A percentile compares a stretch with the other conserved stretches of the same genome.
phyloP scores from a whole-genome alignment of 1,140 invertebrate genomes.

The Glossosoma conforme region DNA sequence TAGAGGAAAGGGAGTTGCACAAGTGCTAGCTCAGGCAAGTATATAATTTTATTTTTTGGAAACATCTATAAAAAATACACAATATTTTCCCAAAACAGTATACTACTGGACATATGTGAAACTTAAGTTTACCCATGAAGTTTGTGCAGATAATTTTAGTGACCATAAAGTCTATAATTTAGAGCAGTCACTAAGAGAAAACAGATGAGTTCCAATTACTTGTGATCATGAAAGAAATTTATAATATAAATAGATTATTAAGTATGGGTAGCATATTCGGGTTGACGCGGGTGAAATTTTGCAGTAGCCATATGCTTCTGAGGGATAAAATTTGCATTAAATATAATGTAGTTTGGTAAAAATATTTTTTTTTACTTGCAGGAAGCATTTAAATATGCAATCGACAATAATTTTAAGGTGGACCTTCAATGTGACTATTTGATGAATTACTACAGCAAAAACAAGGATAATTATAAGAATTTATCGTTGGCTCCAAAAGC shows the following conservation, averaged over 20 bases:
- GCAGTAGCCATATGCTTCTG: neutral
- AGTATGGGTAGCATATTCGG: neutral
- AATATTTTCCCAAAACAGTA: no score
- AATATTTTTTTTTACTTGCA: conserved; percentile 2
- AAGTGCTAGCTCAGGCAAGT: conserved; percentile 12
- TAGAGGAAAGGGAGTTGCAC: conserved; percentile 12
- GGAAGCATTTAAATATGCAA: conserved; percentile 14
- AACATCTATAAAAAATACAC: neutral
- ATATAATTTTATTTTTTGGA: neutral
- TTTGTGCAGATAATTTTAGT: no score
- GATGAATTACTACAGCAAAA: conserved; percentile 2
- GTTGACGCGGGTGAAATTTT: neutral
- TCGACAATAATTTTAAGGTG: conserved; percentile 3
- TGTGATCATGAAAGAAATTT: neutral
- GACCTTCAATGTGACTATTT: conserved; percentile 13
- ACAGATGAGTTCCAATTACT: conserved; percentile 1
- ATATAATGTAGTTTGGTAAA: no score
- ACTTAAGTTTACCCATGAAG: no score
- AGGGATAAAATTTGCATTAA: no score
- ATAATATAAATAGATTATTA: neutral
- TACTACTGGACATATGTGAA: no score
- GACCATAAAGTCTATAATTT: neutral
- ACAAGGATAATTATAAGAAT: conserved; percentile 11
- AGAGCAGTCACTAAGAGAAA: neutral
- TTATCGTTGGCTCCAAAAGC: no score